A percentile compares a stretch with the other conserved stretches of the same genome.
phyloP scores from a whole-genome alignment of 2,888 invertebrate genomes.

The Druceiella hillmani region DNA sequence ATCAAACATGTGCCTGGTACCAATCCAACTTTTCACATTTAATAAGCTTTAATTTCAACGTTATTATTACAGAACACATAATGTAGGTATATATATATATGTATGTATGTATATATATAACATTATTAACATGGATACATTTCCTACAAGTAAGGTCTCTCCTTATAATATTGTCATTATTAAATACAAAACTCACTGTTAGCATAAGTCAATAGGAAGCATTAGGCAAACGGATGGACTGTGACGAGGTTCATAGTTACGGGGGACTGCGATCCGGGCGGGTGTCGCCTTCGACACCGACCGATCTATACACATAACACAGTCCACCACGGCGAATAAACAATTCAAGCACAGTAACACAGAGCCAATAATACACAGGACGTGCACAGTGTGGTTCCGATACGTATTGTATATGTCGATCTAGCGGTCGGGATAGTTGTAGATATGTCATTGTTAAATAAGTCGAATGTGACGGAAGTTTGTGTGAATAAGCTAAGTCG shows the following conservation, averaged over 20 bases:
- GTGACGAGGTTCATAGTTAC: conserved; percentile 46
- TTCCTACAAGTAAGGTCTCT: too few species aligned
- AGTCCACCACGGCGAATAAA: conserved; percentile 18
- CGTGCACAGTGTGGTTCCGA: conserved; percentile 20
- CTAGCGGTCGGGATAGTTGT: not conserved
- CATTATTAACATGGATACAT: too few species aligned
- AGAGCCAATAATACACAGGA: conserved; percentile 20
- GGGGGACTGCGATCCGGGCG: conserved; percentile 47
- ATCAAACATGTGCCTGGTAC: too few species aligned
- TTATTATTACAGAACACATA: too few species aligned
- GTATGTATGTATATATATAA: too few species aligned
- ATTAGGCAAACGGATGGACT: conserved; percentile 52
- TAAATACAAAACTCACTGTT: conserved; percentile 9
- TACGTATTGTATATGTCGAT: not conserved
- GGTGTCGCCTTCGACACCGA: conserved; percentile 38
- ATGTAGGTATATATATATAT: too few species aligned
- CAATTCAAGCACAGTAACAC: conserved; percentile 20
- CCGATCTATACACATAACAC: conserved; percentile 35
- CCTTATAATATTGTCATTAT: too few species aligned
- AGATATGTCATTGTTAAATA: too few species aligned
- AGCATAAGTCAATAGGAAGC: conserved; percentile 47
- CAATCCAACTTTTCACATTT: too few species aligned
- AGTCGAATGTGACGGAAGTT: conserved; percentile 46
- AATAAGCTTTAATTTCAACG: too few species aligned
- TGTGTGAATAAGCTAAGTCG: conserved; percentile 36